Evolutionary conservation across 2,888 invertebrate species (phyloP).

Genomic region (Neoaliturus tenellus): DNA sequence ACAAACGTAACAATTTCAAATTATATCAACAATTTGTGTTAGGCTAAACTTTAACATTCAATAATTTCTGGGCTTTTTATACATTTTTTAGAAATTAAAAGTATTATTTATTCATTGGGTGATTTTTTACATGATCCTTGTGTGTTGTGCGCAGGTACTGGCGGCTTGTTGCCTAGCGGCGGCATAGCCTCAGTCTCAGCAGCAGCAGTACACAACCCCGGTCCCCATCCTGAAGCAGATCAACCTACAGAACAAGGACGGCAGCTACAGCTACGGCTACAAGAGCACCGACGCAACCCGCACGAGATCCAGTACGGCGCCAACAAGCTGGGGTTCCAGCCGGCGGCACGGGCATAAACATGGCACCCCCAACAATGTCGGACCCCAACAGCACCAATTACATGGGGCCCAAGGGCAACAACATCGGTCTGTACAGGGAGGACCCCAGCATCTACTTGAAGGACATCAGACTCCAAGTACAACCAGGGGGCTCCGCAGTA

Average conservation of each 20-base stretch:
- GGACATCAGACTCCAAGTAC: slow-evolving; percentile 64
- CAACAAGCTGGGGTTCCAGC: slow-evolving; percentile 87
- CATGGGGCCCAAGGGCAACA: slow-evolving; percentile 78
- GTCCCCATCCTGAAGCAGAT: slow-evolving; percentile 89
- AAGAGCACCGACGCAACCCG: slow-evolving; percentile 87
- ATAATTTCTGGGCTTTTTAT: too few relatives aligned
- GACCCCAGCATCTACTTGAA: slow-evolving; percentile 88
- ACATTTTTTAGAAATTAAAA: too few relatives aligned
- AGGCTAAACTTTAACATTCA: too few relatives aligned
- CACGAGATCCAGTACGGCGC: slow-evolving; percentile 90
- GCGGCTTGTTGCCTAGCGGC: slow-evolving; percentile 69
- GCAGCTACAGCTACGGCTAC: slow-evolving; percentile 92
- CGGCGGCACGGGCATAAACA: slow-evolving; percentile 84
- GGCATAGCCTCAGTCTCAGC: slow-evolving; percentile 71
- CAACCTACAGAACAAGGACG: slow-evolving; percentile 90
- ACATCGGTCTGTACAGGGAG: slow-evolving; percentile 91
- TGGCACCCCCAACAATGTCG: slow-evolving; percentile 85
- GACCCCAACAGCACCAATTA: slow-evolving; percentile 73
- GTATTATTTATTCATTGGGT: too few relatives aligned
- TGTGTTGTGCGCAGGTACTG: slow-evolving; percentile 70
- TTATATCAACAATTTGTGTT: too few relatives aligned
- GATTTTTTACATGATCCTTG: too few relatives aligned
- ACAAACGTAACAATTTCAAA: too few relatives aligned
- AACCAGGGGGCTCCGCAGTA: slow-evolving; percentile 58
- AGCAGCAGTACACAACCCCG: slow-evolving; percentile 81